These are phyloP conservation scores for Ammodytes marinus DNA, from an alignment of 2,113 vertebrate genomes.

Conservation along the genomic window DNA sequence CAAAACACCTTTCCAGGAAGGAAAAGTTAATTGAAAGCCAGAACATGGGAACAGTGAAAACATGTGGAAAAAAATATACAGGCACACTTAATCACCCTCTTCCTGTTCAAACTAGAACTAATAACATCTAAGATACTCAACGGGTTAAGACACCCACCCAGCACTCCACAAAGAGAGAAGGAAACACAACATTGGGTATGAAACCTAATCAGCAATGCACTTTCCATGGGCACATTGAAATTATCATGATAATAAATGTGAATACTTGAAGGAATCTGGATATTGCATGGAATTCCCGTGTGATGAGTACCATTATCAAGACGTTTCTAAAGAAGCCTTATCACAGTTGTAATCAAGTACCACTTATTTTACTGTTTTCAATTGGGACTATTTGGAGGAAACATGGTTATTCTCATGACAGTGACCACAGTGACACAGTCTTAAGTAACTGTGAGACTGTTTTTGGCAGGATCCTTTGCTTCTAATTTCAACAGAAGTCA, in stretches of 20 bases:
- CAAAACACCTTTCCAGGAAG: constrained; percentile 37
- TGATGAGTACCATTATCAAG: background rate
- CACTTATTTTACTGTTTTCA: background rate
- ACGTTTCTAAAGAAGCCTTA: background rate
- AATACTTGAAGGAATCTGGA: background rate
- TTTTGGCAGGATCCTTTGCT: background rate
- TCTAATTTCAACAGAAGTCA: background rate
- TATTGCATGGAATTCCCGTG: background rate
- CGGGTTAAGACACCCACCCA: constrained; percentile 25
- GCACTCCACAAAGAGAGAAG: constrained; percentile 9
- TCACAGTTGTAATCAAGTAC: background rate
- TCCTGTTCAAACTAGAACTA: constrained; percentile 61
- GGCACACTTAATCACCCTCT: constrained; percentile 51
- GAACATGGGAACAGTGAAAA: constrained; percentile 24
- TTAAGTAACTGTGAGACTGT: background rate
- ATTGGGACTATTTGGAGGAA: background rate
- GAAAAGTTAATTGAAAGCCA: constrained; percentile 40
- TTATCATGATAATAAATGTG: background rate
- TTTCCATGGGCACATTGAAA: constrained; percentile 6
- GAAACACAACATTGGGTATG: constrained; percentile 22
- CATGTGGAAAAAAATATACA: background rate
- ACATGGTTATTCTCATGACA: background rate
- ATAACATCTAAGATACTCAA: constrained; percentile 40
- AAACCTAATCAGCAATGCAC: background rate
- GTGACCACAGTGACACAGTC: background rate